phyloP scores from a whole-genome alignment of 1,140 invertebrate genomes.

The Scaptomyza pallida region DNA sequence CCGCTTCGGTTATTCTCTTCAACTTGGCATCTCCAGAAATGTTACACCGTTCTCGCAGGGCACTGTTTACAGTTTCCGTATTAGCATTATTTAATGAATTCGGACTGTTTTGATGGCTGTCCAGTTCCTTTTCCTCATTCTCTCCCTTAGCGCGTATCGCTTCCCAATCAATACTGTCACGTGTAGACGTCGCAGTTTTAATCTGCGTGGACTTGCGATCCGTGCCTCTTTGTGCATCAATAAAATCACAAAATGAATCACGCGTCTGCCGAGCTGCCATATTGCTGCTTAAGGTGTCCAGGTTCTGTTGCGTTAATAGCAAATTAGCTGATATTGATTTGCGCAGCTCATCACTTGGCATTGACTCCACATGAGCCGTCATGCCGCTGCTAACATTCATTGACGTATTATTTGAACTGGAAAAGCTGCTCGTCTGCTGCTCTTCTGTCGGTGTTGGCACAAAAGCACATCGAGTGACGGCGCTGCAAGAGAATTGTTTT shows the following conservation, averaged over 20 bases:
- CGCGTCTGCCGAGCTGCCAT: slow-evolving; percentile 35
- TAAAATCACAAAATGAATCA: slow-evolving; percentile 80
- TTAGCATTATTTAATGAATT: slow-evolving; percentile 31
- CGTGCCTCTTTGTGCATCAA: slow-evolving; percentile 58
- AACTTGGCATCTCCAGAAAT: slow-evolving; percentile 58
- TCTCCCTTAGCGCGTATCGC: slow-evolving; percentile 42
- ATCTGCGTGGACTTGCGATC: slow-evolving; percentile 69
- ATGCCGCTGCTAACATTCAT: slow-evolving; percentile 12
- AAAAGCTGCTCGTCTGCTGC: slow-evolving; percentile 54
- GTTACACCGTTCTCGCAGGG: slow-evolving; percentile 69
- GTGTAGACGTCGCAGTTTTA: slow-evolving; percentile 25
- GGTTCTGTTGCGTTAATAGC: slow-evolving; percentile 26
- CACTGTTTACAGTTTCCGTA: slow-evolving; percentile 59
- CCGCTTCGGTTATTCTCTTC: slow-evolving; percentile 68
- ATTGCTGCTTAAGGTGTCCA: slow-evolving; percentile 22
- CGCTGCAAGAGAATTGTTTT: slow-evolving; percentile 7
- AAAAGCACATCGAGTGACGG: slow-evolving; percentile 72
- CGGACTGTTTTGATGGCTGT: slow-evolving; percentile 25
- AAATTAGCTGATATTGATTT: too few relatives aligned
- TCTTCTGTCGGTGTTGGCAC: slow-evolving; percentile 61
- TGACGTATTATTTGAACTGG: slow-evolving; percentile 35
- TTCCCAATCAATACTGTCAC: slow-evolving; percentile 82
- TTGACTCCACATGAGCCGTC: slow-evolving; percentile 9
- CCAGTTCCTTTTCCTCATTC: slow-evolving; percentile 39
- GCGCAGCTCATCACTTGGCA: slow-evolving; percentile 3